Evolutionary conservation across 2,113 vertebrate genomes (phyloP).

Genomic region (Psilopogon haemacephalus): DNA sequence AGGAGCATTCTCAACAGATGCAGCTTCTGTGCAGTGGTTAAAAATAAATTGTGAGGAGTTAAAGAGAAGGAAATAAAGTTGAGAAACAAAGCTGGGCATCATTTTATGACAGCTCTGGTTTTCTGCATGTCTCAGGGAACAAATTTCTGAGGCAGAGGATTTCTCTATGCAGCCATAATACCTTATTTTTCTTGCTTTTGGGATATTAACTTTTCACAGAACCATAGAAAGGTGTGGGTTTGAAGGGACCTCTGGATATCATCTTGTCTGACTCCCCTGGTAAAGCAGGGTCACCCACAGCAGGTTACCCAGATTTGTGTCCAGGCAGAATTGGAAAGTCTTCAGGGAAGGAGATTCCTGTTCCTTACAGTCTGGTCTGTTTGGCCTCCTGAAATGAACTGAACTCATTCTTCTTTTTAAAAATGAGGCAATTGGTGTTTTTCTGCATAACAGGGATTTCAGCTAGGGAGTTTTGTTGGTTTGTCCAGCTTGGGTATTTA

Average conservation of each 20-base stretch:
- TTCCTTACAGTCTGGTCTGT: background rate
- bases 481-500: background rate
- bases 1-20: conserved; percentile 28
- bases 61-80: background rate
- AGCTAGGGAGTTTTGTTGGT: background rate
- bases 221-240: no score
- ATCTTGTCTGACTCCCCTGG: no score
- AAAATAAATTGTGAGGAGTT: conserved; percentile 40
- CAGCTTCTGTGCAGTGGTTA: conserved; percentile 23
- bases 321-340: no score
- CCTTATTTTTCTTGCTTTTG: background rate
- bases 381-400: background rate
- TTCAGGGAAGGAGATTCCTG: no score
- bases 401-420: background rate
- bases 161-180: background rate
- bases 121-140: background rate
- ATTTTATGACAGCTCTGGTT: background rate
- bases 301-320: no score
- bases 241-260: no score
- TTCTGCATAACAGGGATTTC: background rate
- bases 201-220: background rate
- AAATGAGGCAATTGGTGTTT: background rate
- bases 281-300: no score
- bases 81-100: conserved; percentile 26
- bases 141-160: background rate